Percentiles rank a stretch among this genome's conserved stretches.
These are phyloP conservation scores for Cecropterus lyciades DNA, from an alignment of 1,140 invertebrate species.

Conservation along the genomic window DNA sequence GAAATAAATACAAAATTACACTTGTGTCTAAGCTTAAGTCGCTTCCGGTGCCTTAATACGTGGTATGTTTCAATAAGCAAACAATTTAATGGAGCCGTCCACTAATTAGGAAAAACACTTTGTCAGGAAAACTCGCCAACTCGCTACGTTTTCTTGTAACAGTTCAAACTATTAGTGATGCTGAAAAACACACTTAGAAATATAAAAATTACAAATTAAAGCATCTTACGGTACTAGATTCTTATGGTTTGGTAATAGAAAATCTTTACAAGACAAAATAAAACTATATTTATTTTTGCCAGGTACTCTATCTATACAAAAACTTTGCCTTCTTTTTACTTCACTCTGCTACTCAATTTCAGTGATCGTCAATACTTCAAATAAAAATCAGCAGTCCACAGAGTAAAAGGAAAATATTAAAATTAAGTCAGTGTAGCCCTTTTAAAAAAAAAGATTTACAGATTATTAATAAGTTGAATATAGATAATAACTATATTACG, in stretches of 20 bases:
- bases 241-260: not conserved
- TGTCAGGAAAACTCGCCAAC: slow-evolving; percentile 14
- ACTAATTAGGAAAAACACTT: slow-evolving; percentile 3
- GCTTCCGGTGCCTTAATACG: not conserved
- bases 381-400: too few species aligned
- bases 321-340: too few species aligned
- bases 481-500: too few species aligned
- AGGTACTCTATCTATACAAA: not conserved
- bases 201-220: slow-evolving; percentile 9
- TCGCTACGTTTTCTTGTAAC: slow-evolving; percentile 7
- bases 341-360: too few species aligned
- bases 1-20: slow-evolving; percentile 6
- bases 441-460: too few species aligned
- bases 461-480: too few species aligned
- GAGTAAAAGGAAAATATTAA: too few species aligned
- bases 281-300: slow-evolving; percentile 11
- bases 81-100: not conserved
- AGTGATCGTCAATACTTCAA: too few species aligned
- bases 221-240: slow-evolving; percentile 10
- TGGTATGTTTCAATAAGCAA: slow-evolving; percentile 9
- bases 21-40: not conserved
- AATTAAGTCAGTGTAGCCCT: too few species aligned
- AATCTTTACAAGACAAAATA: slow-evolving; percentile 10
- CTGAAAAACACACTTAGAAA: not conserved
- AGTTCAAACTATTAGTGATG: too few species aligned